Evolutionary conservation across 2,797 vertebrate genomes (phyloP), one percentile per base, ranked within the genome.

Genomic region (Botia kubotai): DNA sequence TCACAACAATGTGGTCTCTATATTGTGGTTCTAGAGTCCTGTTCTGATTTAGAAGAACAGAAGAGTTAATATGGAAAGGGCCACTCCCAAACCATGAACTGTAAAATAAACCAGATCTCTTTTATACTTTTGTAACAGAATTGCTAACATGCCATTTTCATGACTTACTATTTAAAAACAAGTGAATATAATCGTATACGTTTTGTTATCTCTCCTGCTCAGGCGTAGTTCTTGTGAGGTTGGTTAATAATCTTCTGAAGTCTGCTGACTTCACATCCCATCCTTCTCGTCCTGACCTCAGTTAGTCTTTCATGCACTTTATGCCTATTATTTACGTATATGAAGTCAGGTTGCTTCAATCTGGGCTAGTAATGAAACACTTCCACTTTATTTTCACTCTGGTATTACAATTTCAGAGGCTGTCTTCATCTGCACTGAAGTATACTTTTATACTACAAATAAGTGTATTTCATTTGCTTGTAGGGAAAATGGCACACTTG

Each of bases 201-300:
- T 17, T 60, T 6, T 3, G 8, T 63, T 5, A 13, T 65, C 11
- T 78, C 1, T 39, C 52, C 8, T 50, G 55, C 67, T 79, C 19
- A 63, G 6, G 19, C 14, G 1, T 83, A 55, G 60, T 43, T 26
- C 46, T 77, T 60, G 63, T 66, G 55, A 83, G 76, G 53, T 46
- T 62, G 13, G 87, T 88, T 87, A 88, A 88, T 87, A 52, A 87
- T 86, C 60, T 84, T 81, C 82, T 52, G 23, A 55, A 50, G 76
- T 85, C 82, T 86, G 81, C 82, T 86, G 87, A 86, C 85, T 85
- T 73, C 26, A 26, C 12, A 50, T 68, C n/a, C 33, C 16, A 10
- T 72, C 6, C 21, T 68, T n/a, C 23, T 53, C 17, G 23, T 29
- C 6, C 39, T 48, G 53, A 71, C 33, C 19, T 17, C 10, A 46